phyloP scores from a whole-genome alignment of 2,888 invertebrate species.

The Conistra vaccinii region DNA sequence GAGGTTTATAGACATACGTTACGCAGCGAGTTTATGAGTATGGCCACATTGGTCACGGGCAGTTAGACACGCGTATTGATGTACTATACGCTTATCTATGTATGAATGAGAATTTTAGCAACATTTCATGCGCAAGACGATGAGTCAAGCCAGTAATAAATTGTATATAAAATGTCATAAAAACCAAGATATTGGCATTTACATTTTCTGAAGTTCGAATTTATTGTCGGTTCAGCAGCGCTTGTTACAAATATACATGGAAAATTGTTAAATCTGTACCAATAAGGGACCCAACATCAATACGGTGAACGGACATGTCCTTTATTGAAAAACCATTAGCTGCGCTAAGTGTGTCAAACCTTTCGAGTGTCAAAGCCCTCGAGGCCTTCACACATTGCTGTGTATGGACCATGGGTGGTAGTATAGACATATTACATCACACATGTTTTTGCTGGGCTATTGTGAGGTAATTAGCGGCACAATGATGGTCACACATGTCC shows the following conservation, averaged over 20 bases:
- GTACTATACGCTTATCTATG: not conserved
- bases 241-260: not conserved
- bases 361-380: constrained; percentile 56
- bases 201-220: not conserved
- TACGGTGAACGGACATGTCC: constrained; percentile 33
- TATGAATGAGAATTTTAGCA: constrained; percentile 25
- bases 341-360: constrained; percentile 61
- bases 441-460: constrained; percentile 54
- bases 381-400: constrained; percentile 46
- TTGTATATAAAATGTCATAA: constrained; percentile 5
- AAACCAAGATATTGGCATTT: not conserved
- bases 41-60: constrained; percentile 21
- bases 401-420: constrained; percentile 16
- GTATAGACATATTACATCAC: constrained; percentile 40
- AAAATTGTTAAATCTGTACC: not conserved
- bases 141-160: not conserved
- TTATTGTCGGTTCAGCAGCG: not conserved
- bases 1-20: constrained; percentile 39
- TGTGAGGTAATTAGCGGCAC: constrained; percentile 54
- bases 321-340: constrained; percentile 47
- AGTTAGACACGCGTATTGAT: constrained; percentile 24
- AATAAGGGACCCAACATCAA: constrained; percentile 27
- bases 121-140: not conserved
- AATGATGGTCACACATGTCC: constrained; percentile 61
- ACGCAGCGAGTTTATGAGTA: constrained; percentile 21